These are phyloP conservation scores for Xiphophorus maculatus DNA, from an alignment of 2,113 vertebrate species.

Conservation along the genomic window DNA sequence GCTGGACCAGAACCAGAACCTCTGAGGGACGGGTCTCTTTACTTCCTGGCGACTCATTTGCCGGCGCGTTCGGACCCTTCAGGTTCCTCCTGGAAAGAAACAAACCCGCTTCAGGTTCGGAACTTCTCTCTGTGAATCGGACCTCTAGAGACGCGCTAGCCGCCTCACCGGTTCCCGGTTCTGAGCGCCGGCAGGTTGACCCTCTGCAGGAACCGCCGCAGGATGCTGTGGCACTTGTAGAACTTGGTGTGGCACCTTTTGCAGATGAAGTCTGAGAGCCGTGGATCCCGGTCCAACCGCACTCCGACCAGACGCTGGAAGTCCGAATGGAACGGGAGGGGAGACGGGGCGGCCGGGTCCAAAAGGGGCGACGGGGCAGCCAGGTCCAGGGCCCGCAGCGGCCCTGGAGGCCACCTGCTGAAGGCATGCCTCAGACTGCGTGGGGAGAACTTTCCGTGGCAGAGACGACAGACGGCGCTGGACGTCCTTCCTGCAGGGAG, in stretches of 20 bases:
- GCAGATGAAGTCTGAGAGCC: slow-evolving; percentile 89
- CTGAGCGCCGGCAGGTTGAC: slow-evolving; percentile 84
- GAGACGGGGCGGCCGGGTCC: slow-evolving; percentile 50
- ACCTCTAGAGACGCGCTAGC: not conserved
- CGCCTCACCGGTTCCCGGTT: slow-evolving; percentile 74
- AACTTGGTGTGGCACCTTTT: slow-evolving; percentile 94
- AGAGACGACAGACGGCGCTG: slow-evolving; percentile 89
- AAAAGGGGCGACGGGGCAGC: slow-evolving; percentile 72
- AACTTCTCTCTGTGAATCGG: not conserved
- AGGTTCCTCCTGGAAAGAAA: slow-evolving; percentile 56
- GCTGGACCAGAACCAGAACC: fast-evolving
- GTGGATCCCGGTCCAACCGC: slow-evolving; percentile 84
- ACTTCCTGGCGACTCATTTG: slow-evolving; percentile 49
- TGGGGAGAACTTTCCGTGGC: slow-evolving; percentile 92
- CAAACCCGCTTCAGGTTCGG: not conserved
- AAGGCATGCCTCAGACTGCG: slow-evolving; percentile 89
- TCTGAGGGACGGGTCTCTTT: slow-evolving; percentile 13
- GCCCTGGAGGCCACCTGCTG: slow-evolving; percentile 73
- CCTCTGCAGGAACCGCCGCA: slow-evolving; percentile 88
- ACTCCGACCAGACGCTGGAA: slow-evolving; percentile 93
- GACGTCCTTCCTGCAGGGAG: slow-evolving; percentile 74
- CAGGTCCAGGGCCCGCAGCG: slow-evolving; percentile 63
- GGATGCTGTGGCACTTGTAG: slow-evolving; percentile 91
- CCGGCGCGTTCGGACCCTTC: slow-evolving; percentile 35
- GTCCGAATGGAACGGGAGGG: slow-evolving; percentile 86